These are phyloP conservation scores for Phylloscopus trochilus DNA, from an alignment of 2,113 vertebrate species.

Conservation along the genomic window DNA sequence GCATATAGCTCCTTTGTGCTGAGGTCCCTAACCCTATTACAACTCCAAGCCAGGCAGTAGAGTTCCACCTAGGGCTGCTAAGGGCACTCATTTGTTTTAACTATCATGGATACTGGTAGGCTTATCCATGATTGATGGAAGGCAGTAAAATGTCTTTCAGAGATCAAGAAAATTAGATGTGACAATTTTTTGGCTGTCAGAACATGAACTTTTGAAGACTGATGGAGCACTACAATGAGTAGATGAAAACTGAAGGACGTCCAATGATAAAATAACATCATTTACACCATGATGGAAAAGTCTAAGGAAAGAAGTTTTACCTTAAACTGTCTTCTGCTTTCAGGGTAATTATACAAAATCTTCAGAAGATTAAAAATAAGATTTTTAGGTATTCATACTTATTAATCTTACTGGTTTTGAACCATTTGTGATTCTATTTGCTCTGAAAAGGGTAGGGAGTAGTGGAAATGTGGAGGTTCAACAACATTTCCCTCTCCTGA, in stretches of 20 bases:
- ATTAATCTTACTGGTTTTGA: background rate
- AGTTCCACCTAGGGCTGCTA: background rate
- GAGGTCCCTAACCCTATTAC: background rate
- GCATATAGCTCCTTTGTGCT: background rate
- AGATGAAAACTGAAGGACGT: background rate
- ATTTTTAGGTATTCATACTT: background rate
- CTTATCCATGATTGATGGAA: background rate
- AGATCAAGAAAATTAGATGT: slow-evolving; percentile 9
- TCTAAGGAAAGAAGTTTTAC: background rate
- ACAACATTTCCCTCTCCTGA: background rate
- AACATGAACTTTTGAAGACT: slow-evolving; percentile 1
- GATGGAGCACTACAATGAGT: background rate
- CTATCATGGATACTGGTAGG: background rate
- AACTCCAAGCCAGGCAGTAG: background rate
- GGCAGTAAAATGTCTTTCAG: background rate
- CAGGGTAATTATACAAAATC: background rate
- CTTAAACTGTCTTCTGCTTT: background rate
- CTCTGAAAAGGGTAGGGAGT: background rate
- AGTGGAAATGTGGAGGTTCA: background rate
- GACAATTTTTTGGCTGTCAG: background rate
- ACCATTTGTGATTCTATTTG: background rate
- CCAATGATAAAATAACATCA: background rate
- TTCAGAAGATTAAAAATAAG: background rate
- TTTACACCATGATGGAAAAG: background rate
- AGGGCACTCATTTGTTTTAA: background rate